Evolutionary conservation across 2,113 vertebrate genomes (phyloP).

Genomic region (Eonycteris spelaea): DNA sequence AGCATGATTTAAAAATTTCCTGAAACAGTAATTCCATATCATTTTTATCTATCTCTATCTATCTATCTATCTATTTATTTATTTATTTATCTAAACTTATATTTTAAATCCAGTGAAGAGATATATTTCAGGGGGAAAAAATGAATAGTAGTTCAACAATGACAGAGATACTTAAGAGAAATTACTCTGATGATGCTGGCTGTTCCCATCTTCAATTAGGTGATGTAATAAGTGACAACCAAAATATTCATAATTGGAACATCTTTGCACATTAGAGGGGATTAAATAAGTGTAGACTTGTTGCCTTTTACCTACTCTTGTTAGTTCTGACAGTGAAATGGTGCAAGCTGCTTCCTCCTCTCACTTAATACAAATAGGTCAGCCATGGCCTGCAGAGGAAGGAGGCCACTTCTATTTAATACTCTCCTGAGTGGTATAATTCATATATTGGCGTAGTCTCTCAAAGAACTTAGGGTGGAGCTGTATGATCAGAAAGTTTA

Average conservation of each 20-base stretch:
- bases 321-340: neutral
- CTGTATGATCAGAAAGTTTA: neutral
- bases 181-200: neutral
- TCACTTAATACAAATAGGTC: neutral
- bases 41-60: neutral
- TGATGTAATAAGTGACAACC: neutral
- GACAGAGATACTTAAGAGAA: neutral
- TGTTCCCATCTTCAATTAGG: neutral
- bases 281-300: neutral
- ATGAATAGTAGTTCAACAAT: neutral
- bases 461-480: neutral
- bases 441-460: neutral
- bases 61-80: neutral
- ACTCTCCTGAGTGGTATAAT: neutral
- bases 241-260: neutral
- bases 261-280: neutral
- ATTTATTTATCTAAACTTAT: neutral
- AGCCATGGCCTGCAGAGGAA: neutral
- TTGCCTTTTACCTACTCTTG: neutral
- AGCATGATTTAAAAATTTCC: neutral
- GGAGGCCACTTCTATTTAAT: neutral
- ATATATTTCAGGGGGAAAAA: neutral
- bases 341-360: neutral
- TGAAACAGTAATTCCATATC: constrained; percentile 2
- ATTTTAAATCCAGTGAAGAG: neutral